Base-by-base conservation (phyloP, 1,140 invertebrate species). In the Mylabris phalerata region DNA sequence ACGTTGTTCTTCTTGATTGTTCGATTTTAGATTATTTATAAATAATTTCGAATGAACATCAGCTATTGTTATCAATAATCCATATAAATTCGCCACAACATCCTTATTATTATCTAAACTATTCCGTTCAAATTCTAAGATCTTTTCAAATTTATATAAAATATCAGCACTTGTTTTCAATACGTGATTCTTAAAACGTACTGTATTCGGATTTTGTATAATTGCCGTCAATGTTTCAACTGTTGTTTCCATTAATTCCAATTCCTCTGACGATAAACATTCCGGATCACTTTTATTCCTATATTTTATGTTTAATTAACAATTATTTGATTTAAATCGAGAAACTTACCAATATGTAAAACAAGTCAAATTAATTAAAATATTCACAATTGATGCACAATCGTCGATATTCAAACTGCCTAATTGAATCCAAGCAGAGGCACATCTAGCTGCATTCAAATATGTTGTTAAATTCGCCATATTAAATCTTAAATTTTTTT, bases 21-120 rank as follows among this genome's bases (percentile, higher is more conserved):
- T 73, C 3, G 71, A 71, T 10, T 71, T 68, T 11, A 82, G 70
- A 45, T 76, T 77, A 44, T 80, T 73, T 1, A 88, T 71, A 10
- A 89, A 71, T 1, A 86, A 67, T 19, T 79, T 78, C 0, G 83
- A 80, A 67, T 89, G 84, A 19, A 79, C 78, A 71, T 89, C 87
- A 4, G 80, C 84, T 25, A 85, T 70, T 1, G 78, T 73, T 6
- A 86, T 80, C 51, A 88, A 79, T 44, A 88, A 70, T 59, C 79
- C 79, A 66, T 84, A 85, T 13, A 87, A 77, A 60, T 74, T 78
- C 0, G 78, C 68, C 13, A 79, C 73, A 32, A 82, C 73, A 58
- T 83, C 81, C 71, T 72, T 73, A 65, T 73, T 73, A 39, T 59
- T 41, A 11, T 73, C 70, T 7, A 49, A 38, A 43, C 46, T 60